Base-by-base conservation (phyloP, 2,888 invertebrate genomes). In the Hydriomena furcata region DNA sequence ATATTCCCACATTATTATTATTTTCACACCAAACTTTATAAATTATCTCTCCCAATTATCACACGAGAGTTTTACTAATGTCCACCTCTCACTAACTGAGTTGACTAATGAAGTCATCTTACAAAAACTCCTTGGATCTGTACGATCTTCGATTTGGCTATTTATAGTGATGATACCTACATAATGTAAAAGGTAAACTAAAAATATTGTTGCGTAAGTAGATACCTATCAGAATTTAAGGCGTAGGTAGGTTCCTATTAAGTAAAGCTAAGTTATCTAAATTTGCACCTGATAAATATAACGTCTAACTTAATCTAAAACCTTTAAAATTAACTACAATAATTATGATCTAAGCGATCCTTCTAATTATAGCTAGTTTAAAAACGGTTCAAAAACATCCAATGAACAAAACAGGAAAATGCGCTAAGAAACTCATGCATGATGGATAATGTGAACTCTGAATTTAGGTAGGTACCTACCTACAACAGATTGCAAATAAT, bases 141-240 rank as follows among this genome's bases (percentile, higher is more conserved):
- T 60, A 65, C 60, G 64, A 69, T 66, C 36, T 63, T 67, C 48
- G 56, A 60, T 71, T 73, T 70, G 66, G 71, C 78, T 84, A 84
- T 84, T 85, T 84, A 72, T 84, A 82, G 77, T 78, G 77, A 81
- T 86, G 84, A 84, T 81, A 32, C 1, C 12, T 11, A n/a, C n/a
- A 24, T 25, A 25, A 5, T 5, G 21, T 8, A 34, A n/a, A 27
- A 68, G 68, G 70, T 76, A 73, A 73, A 74, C 64, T 64, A 61
- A 60, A 61, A 52, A 58, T 21, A 8, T 12, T 1, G n/a, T 24
- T 42, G 31, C 13, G 41, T 41, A 24, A 24, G 41, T 13, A 20
- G 10, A 3, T 21, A 20, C 13, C 8, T 31, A 20, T 12, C 12
- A 3, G 31, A n/a, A n/a, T n/a, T n/a, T n/a, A n/a, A n/a, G n/a